Evolutionary conservation across 1,140 invertebrate species (phyloP), one percentile per base, ranked within the genome.

Genomic region (Drosophila tani): DNA sequence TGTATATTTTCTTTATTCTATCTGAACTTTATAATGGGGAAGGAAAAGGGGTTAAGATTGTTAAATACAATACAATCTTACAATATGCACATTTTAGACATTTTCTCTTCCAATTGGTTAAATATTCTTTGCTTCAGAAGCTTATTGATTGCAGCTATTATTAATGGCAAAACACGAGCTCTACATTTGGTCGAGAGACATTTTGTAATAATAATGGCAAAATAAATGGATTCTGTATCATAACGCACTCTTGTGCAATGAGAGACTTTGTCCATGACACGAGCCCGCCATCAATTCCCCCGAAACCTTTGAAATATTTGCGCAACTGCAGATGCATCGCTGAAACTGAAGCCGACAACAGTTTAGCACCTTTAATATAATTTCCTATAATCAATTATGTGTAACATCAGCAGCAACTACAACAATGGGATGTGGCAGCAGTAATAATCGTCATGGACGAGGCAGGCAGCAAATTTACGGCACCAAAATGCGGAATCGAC

Each of bases 321-420:
- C 29, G 19, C 55, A 56, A 56, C 59, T 62, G 57, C 64, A 67
- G 57, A 63, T 49, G 57, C 27, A 43, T 45, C 38, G 35, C 9
- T 27, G 60, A 24, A 49, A 40, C 38, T 24, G 78, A 41, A 65
- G 67, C 62, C 78, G 79, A 75, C 81, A 70, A 67, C 45, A 68
- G 64, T 68, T 84, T 84, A 84, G 81, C 81, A 84, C 76, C 81
- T 84, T 84, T 84, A 76, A 84, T 84, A 77, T 73, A 84, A 84
- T 84, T 77, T 80, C 71, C 81, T 63, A 81, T 84, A 80, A 84
- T 84, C 81, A 83, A 83, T 83, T 83, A 83, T 84, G 81, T 80
- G 79, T 78, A 82, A 81, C 79, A 63, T 60, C 79, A 77, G 64
- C 55, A 70, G 60, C 35, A 51, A 14, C 50, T 29, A 38, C 53